These are phyloP conservation scores for Aselliscus stoliczkanus DNA, from an alignment of 2,797 vertebrate genomes.

Conservation along the genomic window DNA sequence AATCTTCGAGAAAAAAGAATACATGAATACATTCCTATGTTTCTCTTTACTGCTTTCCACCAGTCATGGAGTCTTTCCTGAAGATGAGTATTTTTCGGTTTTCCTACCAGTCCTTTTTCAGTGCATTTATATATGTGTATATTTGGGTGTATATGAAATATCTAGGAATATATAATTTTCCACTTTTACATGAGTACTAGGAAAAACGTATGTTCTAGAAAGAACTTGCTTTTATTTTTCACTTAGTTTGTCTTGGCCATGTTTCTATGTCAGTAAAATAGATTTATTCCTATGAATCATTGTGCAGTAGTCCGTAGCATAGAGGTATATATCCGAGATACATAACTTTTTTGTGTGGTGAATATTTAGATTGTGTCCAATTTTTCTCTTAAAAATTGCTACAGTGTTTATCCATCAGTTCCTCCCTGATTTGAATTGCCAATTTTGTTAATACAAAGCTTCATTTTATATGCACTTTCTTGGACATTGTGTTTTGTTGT, in stretches of 20 bases:
- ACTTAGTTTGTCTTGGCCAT: not conserved
- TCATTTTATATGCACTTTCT: not conserved
- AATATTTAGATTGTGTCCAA: not conserved
- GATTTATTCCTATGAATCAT: constrained; percentile 21
- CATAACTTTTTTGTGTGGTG: not conserved
- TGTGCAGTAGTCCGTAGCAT: not conserved
- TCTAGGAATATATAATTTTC: not conserved
- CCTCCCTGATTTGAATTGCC: not conserved
- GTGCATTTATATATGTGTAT: not conserved
- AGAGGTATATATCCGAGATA: not conserved
- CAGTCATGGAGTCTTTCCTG: not conserved
- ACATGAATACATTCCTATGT: not conserved
- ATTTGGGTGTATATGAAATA: not conserved
- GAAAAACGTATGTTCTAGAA: not conserved
- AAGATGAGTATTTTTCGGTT: not conserved
- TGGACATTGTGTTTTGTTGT: not conserved
- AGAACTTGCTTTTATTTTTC: not conserved
- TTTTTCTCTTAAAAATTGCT: not conserved
- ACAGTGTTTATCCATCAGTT: not conserved
- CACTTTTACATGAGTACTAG: not conserved
- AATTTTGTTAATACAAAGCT: not conserved
- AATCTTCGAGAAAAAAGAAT: not conserved
- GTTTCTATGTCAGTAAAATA: not conserved
- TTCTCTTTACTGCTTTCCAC: not conserved
- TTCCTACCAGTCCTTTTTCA: not conserved